Base-by-base conservation (phyloP, 2,797 vertebrate genomes). In the Sorex maritimensis region DNA sequence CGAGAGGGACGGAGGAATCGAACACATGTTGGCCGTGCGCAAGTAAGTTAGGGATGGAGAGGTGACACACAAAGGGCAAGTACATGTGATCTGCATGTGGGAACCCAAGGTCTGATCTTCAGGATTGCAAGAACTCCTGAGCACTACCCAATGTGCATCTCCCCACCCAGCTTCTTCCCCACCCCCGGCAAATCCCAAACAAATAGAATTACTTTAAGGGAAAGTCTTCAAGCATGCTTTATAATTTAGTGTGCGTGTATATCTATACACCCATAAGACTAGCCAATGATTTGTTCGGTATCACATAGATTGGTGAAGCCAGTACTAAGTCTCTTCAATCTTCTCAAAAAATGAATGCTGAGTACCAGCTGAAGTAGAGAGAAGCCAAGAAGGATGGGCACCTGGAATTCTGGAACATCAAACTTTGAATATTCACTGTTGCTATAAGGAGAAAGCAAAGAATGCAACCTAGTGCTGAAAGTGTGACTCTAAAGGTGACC, bases 401-500 rank as follows among this genome's bases (percentile, higher is more conserved):
- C 61, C 58, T 85, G 82, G 88, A 75, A 65, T 85, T 71, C 68
- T 17, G 78, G 81, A 90, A 88, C 87, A 67, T 92, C 72, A 65
- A 61, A 89, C 21, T 30, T 11, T 5, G 30, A 19, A 24, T 14
- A 79, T 24, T 65, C 58, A 92, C 85, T 75, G 1, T 52, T 55
- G 71, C 81, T 78, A 91, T 28, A 79, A 74, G 75, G 34, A 89
- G 65, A 87, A 92, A 82, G 52, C 24, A 34, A 14, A 75, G 67
- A 89, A 85, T 24, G 78, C 21, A 80, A 38, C 17, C 58, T 49
- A 75, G 0, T 52, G 65, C 49, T 73, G 67, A 86, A 38, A 81
- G n/a, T 19, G 55, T 84, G 89, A 90, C 92, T 73, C 78, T 85
- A 91, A 94, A 93, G 0, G 14, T 74, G 84, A 77, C n/a, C 34